phyloP scores from a whole-genome alignment of 2,113 vertebrate species.

The Bos taurus region DNA sequence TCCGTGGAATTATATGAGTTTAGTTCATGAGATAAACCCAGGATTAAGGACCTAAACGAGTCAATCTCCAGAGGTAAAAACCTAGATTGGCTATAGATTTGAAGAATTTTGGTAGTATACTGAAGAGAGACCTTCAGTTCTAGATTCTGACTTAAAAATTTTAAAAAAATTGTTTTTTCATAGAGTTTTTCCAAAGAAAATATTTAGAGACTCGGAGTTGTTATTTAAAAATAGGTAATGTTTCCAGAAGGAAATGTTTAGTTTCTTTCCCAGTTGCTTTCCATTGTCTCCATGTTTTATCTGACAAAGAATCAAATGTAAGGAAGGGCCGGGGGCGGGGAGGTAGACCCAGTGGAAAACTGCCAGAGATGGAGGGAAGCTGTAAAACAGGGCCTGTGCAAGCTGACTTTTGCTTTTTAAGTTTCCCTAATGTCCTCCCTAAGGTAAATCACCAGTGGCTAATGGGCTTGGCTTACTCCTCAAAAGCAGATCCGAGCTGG shows the following conservation, averaged over 20 bases:
- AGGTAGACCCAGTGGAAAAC: background rate
- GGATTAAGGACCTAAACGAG: background rate
- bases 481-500: constrained; percentile 54
- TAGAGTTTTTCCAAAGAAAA: constrained; percentile 6
- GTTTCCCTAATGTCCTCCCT: background rate
- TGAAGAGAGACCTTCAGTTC: background rate
- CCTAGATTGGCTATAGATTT: background rate
- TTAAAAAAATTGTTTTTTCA: background rate
- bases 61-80: background rate
- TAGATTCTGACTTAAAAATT: background rate
- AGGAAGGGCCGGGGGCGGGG: constrained; percentile 27
- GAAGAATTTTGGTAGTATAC: background rate
- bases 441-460: constrained; percentile 63
- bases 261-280: constrained; percentile 49
- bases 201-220: constrained; percentile 27
- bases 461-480: constrained; percentile 66
- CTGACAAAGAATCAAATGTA: constrained; percentile 50
- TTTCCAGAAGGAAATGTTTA: constrained; percentile 62
- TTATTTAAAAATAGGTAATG: constrained; percentile 64
- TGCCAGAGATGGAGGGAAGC: constrained; percentile 28
- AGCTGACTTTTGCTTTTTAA: constrained; percentile 46
- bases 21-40: background rate
- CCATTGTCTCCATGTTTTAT: constrained; percentile 57
- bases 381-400: background rate
- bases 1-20: background rate